phyloP scores from a whole-genome alignment of 2,888 invertebrate species.

The Eubasilissa splendida region DNA sequence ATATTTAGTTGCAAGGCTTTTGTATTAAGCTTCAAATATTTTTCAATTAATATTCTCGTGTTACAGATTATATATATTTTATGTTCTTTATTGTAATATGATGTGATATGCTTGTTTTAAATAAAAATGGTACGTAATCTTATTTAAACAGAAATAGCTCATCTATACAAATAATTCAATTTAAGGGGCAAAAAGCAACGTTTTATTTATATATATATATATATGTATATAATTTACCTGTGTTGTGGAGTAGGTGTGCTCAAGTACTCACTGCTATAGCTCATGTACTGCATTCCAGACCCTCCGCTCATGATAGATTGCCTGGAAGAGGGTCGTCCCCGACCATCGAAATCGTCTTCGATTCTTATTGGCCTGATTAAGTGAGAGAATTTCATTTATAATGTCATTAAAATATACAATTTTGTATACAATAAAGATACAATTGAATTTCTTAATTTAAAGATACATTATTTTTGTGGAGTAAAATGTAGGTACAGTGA shows the following conservation, averaged over 20 bases:
- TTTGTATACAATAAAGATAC: too few species aligned
- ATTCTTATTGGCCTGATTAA: conserved; percentile 51
- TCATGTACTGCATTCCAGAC: conserved; percentile 62
- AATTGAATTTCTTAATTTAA: too few species aligned
- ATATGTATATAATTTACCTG: conserved; percentile 44
- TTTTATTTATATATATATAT: neutral
- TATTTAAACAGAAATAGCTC: neutral
- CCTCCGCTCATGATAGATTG: conserved; percentile 58
- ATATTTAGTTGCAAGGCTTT: too few species aligned
- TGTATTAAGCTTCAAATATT: too few species aligned
- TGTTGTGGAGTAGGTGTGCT: conserved; percentile 58
- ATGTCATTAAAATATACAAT: too few species aligned
- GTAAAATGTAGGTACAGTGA: too few species aligned
- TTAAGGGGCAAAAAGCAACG: neutral
- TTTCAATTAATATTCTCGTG: too few species aligned
- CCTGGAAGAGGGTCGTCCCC: conserved; percentile 56
- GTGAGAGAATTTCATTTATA: neutral
- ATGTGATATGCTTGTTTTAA: too few species aligned
- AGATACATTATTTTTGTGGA: too few species aligned
- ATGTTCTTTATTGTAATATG: too few species aligned
- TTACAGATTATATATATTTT: too few species aligned
- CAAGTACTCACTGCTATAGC: conserved; percentile 62
- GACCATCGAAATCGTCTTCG: conserved; percentile 57
- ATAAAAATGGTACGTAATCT: neutral
- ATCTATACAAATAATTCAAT: neutral